phyloP scores from a whole-genome alignment of 2,888 invertebrate species.

The Chymomyza procnemis region DNA sequence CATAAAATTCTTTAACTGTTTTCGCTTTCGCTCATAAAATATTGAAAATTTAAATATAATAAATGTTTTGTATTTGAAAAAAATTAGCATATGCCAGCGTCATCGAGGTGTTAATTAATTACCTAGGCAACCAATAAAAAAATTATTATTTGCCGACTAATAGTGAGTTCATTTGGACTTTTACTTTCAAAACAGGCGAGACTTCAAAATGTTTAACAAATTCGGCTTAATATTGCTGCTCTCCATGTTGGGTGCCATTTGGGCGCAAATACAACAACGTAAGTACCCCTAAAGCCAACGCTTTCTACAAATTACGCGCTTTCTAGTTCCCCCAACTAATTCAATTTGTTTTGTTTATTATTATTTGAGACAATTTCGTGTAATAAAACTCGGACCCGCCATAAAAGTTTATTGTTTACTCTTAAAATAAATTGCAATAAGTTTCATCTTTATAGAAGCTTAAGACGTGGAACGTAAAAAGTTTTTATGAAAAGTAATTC shows the following conservation, averaged over 20 bases:
- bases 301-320: constrained; percentile 25
- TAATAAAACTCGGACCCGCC: no score
- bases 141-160: constrained; percentile 43
- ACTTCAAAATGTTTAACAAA: constrained; percentile 57
- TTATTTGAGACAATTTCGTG: no score
- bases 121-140: constrained; percentile 34
- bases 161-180: constrained; percentile 62
- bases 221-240: constrained; percentile 56
- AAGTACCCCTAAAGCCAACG: constrained; percentile 46
- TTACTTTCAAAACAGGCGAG: constrained; percentile 60
- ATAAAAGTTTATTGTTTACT: neutral
- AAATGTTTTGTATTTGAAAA: constrained; percentile 3
- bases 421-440: neutral
- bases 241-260: constrained; percentile 46
- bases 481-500: neutral
- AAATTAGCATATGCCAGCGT: constrained; percentile 8
- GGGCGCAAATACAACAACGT: constrained; percentile 65
- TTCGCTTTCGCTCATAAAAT: constrained; percentile 61
- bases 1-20: constrained; percentile 37
- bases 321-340: neutral
- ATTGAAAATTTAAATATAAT: constrained; percentile 9
- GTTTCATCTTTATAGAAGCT: neutral
- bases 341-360: neutral
- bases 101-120: constrained; percentile 62
- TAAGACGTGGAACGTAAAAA: neutral